Evolutionary conservation across 2,888 invertebrate species (phyloP).

Genomic region (Congeria kusceri): DNA sequence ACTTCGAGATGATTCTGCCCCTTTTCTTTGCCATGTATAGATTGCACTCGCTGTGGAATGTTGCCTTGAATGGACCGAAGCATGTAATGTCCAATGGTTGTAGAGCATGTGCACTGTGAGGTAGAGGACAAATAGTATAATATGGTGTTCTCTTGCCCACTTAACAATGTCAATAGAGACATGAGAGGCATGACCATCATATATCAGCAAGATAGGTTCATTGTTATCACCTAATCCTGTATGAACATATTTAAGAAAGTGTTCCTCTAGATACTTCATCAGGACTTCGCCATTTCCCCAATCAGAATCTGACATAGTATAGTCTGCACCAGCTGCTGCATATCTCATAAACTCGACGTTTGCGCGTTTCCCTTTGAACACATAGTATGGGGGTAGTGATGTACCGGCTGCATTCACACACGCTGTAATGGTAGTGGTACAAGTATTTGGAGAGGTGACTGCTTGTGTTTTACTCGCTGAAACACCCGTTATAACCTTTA

Average conservation of each 20-base stretch:
- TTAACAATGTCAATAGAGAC: slow-evolving; percentile 14
- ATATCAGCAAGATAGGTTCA: slow-evolving; percentile 8
- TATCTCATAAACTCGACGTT: slow-evolving; percentile 10
- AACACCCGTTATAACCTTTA: too few relatives aligned
- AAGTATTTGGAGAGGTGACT: too few relatives aligned
- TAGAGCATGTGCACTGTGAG: slow-evolving; percentile 24
- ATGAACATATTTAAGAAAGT: slow-evolving; percentile 14
- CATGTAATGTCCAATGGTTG: slow-evolving; percentile 21
- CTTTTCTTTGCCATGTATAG: slow-evolving; percentile 14
- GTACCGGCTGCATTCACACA: too few relatives aligned
- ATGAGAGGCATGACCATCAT: slow-evolving; percentile 19
- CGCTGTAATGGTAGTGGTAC: slow-evolving; percentile 15
- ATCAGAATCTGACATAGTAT: slow-evolving; percentile 17
- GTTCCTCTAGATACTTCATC: slow-evolving; percentile 11
- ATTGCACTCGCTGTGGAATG: slow-evolving; percentile 17
- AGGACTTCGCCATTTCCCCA: slow-evolving; percentile 11
- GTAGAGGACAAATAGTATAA: slow-evolving; percentile 32
- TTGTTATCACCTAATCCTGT: slow-evolving; percentile 15
- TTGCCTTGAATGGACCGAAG: slow-evolving; percentile 30
- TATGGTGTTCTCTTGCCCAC: slow-evolving; percentile 9
- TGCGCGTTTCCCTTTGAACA: too few relatives aligned
- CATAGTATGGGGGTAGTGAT: too few relatives aligned
- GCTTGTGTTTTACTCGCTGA: too few relatives aligned
- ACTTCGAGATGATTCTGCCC: slow-evolving; percentile 21
- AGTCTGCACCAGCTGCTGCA: neutral